Conservation (phyloP, 2,888 invertebrate species). For the Cabera pusaria region DNA sequence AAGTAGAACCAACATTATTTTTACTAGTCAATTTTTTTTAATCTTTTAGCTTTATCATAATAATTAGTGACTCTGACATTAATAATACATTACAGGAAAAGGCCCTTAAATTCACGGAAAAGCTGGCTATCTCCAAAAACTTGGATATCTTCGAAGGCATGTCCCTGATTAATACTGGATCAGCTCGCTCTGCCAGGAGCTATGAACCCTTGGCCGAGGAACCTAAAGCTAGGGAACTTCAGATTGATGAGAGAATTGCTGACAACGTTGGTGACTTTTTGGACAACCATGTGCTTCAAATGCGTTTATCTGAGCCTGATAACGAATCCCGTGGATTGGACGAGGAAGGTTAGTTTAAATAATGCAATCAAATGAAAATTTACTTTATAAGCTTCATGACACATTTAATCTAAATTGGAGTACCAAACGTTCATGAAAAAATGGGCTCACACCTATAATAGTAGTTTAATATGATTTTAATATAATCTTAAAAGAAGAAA, state of each 20-base stretch:
- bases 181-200: constrained; percentile 73
- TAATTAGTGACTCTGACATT: too few relatives aligned
- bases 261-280: constrained; percentile 73
- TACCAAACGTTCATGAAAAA: too few relatives aligned
- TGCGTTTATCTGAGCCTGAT: constrained; percentile 64
- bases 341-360: constrained; percentile 63
- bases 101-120: constrained; percentile 83
- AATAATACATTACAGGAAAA: constrained; percentile 80
- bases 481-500: too few relatives aligned
- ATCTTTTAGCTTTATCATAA: too few relatives aligned
- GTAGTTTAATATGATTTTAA: too few relatives aligned
- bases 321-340: constrained; percentile 66
- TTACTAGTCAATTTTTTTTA: too few relatives aligned
- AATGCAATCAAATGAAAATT: neutral
- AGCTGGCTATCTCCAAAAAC: constrained; percentile 79
- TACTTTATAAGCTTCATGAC: too few relatives aligned
- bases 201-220: constrained; percentile 72
- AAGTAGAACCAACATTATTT: too few relatives aligned
- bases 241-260: constrained; percentile 71
- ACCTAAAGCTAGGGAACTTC: constrained; percentile 67
- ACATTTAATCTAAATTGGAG: too few relatives aligned
- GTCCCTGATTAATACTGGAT: constrained; percentile 74
- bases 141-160: constrained; percentile 79
- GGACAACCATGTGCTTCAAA: constrained; percentile 73
- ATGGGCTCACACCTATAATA: too few relatives aligned